Base-by-base conservation (phyloP, 2,113 vertebrate species). In the Scomber scombrus region DNA sequence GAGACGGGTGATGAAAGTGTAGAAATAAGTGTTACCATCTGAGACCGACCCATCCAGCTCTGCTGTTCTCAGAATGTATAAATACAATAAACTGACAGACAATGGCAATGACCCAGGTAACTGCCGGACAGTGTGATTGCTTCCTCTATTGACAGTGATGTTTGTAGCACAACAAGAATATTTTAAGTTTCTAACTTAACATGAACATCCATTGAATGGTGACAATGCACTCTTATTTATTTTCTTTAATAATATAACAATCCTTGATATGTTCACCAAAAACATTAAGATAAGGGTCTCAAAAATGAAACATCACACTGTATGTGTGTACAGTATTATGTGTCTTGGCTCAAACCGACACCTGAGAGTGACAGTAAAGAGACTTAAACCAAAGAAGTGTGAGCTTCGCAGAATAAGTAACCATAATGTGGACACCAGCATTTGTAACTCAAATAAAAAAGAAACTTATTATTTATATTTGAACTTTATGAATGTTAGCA, bases 91-190 rank as follows among this genome's bases (percentile, higher is more conserved):
- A 69, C 40, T 57, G 57, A 66, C 68, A 47, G 63, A 65, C 75
- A 76, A 84, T 84, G 57, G 76, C 73, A 71, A 58, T 69, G 4
- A 75, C 73, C 78, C 60, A 70, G 26, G 69, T 76, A n/a, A 56
- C 68, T 71, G 61, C 66, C 68, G 70, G 47, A 47, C 23, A 5
- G 70, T 45, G 55, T 16, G 82, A 72, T 56, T 12, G 23, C 29
- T 57, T 64, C 64, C 18, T 61, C 21, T 64, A 23, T 23, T 62
- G 55, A 62, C 31, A 51, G 55, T 8, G 15, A 43, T 66, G 15
- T 66, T n/a, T 54, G 50, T 46, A 70, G 51, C 56, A n/a, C 49
- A 54, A 63, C n/a, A 71, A 1, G 55, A 19, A 43, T 45, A 18
- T 79, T 43, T 51, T 43, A 14, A 47, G 34, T 63, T 29, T 23